Evolutionary conservation across 2,888 invertebrate species (phyloP), one percentile per base, ranked within the genome.

Genomic region (Sphaeridia pumilis): DNA sequence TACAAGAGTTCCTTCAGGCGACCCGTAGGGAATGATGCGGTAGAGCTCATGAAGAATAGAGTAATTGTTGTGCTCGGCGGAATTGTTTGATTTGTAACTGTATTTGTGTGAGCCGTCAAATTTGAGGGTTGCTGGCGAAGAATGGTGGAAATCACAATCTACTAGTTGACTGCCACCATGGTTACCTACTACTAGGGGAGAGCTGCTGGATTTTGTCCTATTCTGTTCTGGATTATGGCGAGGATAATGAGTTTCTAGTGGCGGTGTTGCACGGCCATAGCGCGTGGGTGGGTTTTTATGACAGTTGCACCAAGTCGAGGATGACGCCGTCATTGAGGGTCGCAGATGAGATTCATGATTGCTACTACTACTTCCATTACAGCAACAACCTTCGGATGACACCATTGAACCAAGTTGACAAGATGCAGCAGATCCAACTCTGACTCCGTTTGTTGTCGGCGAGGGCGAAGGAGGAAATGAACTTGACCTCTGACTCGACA

Each of bases 1-100:
- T n/a, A n/a, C n/a, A n/a, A 69, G 60, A 34, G 67, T 57, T 45
- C 69, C 69, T 46, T 67, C 66, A 43, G 66, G 63, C n/a, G n/a
- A n/a, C 52, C 67, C 64, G 47, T 59, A 58, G 24, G 56, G 52
- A 34, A 56, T 57, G 27, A 35, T 35, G 35, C 22, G 44, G 44
- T 22, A 43, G 20, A 21, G 44, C 22, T 25, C 26, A 5, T 43
- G 52, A 36, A 56, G 41, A 28, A 38, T 17, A 5, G 17, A 20
- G 31, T 31, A 14, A 20, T 38, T 38, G 17, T 38, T 38, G 17
- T 20, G 12, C 5, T 17, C 38, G 7, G 10, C 7, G 31, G 31
- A 7, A 31, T 31, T 31, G 17, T 38, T 38, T 5, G 12, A 17
- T 38, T 51, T 51, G 46, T 46, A 51, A 22, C 45, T 45, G 46